Conservation (phyloP, 2,888 invertebrate genomes). For the Synanthedon myopaeformis region DNA sequence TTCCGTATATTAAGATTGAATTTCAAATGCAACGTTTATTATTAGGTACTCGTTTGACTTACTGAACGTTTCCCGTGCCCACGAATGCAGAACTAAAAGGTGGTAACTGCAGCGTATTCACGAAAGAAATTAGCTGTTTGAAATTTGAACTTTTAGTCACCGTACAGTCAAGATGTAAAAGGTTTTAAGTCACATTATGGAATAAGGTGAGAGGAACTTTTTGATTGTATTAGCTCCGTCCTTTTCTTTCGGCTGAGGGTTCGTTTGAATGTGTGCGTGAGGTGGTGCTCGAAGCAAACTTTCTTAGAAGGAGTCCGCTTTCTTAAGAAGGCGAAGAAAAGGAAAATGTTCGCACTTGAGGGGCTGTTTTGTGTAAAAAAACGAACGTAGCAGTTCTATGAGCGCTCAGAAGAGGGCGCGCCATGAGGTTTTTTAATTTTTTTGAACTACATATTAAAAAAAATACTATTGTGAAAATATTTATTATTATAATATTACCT, state of each 20-base stretch:
- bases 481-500: too few species aligned
- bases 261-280: conserved; percentile 28
- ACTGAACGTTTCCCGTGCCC: conserved; percentile 8
- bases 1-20: not conserved
- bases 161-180: not conserved
- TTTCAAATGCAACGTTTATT: not conserved
- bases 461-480: not conserved
- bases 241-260: conserved; percentile 18
- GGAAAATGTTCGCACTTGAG: conserved; percentile 61
- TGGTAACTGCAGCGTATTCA: conserved; percentile 9
- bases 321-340: conserved; percentile 67
- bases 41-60: not conserved
- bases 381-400: conserved; percentile 32
- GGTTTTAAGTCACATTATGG: not conserved
- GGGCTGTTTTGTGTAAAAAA: conserved; percentile 57
- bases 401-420: conserved; percentile 47
- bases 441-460: conserved; percentile 8
- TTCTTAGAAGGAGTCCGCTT: conserved; percentile 56
- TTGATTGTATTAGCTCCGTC: conserved; percentile 1
- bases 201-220: not conserved
- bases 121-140: conserved; percentile 16
- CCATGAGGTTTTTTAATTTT: conserved; percentile 2
- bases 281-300: conserved; percentile 36
- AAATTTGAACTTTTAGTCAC: conserved; percentile 4
- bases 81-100: conserved; percentile 17